Evolutionary conservation across 92 coral and sea anemone species (phyloP), one percentile per base, ranked within the genome.

Genomic region (Ricordea florida): DNA sequence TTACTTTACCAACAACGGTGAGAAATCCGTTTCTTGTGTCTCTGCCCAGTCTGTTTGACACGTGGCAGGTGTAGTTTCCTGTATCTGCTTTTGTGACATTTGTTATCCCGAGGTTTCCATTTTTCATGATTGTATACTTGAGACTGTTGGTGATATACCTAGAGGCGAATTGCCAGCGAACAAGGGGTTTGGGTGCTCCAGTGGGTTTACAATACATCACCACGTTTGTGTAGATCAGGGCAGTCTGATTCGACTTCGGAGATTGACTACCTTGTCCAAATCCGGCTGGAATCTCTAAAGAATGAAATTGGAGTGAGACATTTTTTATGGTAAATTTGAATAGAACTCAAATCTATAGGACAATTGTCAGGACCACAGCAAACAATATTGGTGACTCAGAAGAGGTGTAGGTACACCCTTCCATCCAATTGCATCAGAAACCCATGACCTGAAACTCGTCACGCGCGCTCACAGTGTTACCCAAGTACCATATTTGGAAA

Each of bases 171-270:
- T 45, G 62, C 98, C 98, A 94, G 4, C 79, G 62, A 13, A 94
- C 81, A 5, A n/a, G 1, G 14, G 98, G 98, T 44, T 85, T 91
- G 1, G 98, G 98, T 57, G 60, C 82, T 4, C 98, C 98, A 5
- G 87, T 69, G 6, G 98, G 98, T 25, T 73, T 78, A 24, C 98
- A 94, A 2, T 63, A 16, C 41, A 94, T 55, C 44, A 44, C 72
- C 10, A 87, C 98, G 11, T 69, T 88, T 23, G 90, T 70, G 35
- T 76, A 80, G 27, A 81, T 74, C n/a, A 94, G 81, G 8, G 91
- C 88, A 59, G 79, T 85, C n/a, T 67, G 48, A 11, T 59, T 62
- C 21, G 68, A 35, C 34, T 73, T 49, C 4, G 98, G 98, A 0
- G 82, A 56, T 47, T 55, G 74, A 32, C 97, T 91, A 2, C 97